These are phyloP conservation scores for Stichodactyla mertensii DNA, from an alignment of 64 coral and sea anemone species.

Conservation along the genomic window DNA sequence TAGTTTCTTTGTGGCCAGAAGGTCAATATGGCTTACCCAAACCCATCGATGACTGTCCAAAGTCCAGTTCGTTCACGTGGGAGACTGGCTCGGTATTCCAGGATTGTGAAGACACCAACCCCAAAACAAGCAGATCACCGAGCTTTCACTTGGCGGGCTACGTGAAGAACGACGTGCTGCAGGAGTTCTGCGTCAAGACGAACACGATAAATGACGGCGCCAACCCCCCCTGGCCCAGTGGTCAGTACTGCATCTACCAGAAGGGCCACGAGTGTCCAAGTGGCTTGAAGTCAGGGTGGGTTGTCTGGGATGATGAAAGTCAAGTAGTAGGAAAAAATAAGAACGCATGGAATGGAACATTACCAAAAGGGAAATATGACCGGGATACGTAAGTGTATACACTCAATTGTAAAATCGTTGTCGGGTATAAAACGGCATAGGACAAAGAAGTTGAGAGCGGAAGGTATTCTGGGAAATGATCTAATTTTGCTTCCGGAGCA, in stretches of 20 bases:
- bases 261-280: conserved; percentile 11
- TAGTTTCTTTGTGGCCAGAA: conserved; percentile 30
- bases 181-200: conserved; percentile 57
- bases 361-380: conserved; percentile 39
- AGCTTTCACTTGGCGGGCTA: conserved; percentile 35
- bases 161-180: conserved; percentile 33
- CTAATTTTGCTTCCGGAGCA: too few species aligned
- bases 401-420: neutral
- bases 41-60: conserved; percentile 45
- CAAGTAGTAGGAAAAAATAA: conserved; percentile 14
- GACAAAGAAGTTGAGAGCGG: too few species aligned
- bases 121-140: conserved; percentile 22
- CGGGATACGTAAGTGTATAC: conserved; percentile 42
- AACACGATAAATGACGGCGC: neutral
- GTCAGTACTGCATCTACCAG: conserved; percentile 63
- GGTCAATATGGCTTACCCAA: conserved; percentile 52
- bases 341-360: conserved; percentile 30
- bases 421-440: too few species aligned
- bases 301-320: conserved; percentile 54
- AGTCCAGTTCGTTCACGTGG: conserved; percentile 19
- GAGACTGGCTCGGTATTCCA: conserved; percentile 27
- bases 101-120: conserved; percentile 58
- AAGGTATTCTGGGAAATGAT: too few species aligned
- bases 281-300: conserved; percentile 36
- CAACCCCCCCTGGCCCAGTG: conserved; percentile 32